Percentiles rank a stretch among this genome's conserved stretches.
phyloP scores from a whole-genome alignment of 2,888 invertebrate genomes.

The Ommatoiulus sabulosus region DNA sequence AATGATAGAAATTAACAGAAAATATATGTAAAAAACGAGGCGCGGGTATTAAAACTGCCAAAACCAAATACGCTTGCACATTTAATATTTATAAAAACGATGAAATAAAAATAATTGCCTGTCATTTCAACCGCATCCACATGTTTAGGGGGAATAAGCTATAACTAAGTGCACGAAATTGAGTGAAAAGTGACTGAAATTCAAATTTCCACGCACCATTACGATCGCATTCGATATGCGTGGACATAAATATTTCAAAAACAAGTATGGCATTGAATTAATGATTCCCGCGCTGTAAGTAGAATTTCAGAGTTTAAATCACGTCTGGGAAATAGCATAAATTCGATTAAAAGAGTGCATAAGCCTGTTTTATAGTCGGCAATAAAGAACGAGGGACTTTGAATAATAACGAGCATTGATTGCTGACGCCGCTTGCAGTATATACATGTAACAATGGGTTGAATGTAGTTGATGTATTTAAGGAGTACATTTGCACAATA shows the following conservation, averaged over 20 bases:
- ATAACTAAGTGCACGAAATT: neutral
- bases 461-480: neutral
- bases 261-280: constrained; percentile 27
- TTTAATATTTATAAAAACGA: neutral
- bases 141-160: neutral
- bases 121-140: constrained; percentile 1
- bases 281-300: neutral
- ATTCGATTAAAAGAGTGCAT: constrained; percentile 31
- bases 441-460: neutral
- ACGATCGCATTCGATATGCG: neutral
- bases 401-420: constrained; percentile 41
- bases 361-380: constrained; percentile 20
- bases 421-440: neutral
- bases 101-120: neutral
- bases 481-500: neutral
- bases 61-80: neutral
- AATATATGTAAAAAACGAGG: neutral
- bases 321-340: neutral
- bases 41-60: neutral
- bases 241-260: neutral
- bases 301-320: neutral
- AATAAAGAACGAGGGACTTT: constrained; percentile 36
- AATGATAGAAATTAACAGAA: neutral
- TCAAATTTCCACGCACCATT: neutral
- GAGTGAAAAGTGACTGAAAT: neutral